Percentiles rank a stretch among this genome's conserved stretches.
These are phyloP conservation scores for Venustoraphidia nigricollis DNA, from an alignment of 2,888 invertebrate species.

Conservation along the genomic window DNA sequence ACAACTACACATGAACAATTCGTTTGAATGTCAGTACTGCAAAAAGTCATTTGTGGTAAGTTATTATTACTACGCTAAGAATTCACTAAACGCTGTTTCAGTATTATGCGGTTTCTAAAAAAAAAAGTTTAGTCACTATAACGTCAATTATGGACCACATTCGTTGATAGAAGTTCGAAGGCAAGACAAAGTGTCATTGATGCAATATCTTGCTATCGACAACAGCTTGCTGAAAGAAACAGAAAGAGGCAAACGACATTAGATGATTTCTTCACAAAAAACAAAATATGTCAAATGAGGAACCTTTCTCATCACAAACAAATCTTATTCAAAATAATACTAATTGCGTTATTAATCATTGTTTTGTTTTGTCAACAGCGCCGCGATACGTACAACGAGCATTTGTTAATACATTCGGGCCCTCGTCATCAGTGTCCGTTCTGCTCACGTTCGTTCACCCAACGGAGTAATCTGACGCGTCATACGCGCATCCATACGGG, in stretches of 20 bases:
- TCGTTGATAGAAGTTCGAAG: no score
- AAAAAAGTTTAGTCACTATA: no score
- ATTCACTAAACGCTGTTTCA: no score
- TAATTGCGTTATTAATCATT: not conserved
- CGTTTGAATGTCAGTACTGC: constrained; percentile 30
- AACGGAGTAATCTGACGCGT: constrained; percentile 39
- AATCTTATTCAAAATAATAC: not conserved
- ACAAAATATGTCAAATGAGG: no score
- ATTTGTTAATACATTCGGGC: constrained; percentile 39
- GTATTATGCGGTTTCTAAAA: no score
- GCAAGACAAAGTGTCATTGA: no score
- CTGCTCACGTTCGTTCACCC: constrained; percentile 42
- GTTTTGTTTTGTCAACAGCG: constrained; percentile 22
- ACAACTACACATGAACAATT: constrained; percentile 29
- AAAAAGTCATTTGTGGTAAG: constrained; percentile 34
- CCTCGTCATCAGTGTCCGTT: constrained; percentile 42
- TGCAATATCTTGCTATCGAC: no score
- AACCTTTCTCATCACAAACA: no score
- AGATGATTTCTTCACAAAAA: no score
- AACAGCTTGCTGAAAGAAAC: no score
- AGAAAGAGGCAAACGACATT: no score
- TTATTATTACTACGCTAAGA: constrained; percentile 5
- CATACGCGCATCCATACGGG: constrained; percentile 41
- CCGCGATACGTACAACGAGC: constrained; percentile 40
- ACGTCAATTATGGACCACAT: no score